These are phyloP conservation scores for Ageneiosus marmoratus DNA, from an alignment of 2,113 vertebrate genomes.

Conservation along the genomic window DNA sequence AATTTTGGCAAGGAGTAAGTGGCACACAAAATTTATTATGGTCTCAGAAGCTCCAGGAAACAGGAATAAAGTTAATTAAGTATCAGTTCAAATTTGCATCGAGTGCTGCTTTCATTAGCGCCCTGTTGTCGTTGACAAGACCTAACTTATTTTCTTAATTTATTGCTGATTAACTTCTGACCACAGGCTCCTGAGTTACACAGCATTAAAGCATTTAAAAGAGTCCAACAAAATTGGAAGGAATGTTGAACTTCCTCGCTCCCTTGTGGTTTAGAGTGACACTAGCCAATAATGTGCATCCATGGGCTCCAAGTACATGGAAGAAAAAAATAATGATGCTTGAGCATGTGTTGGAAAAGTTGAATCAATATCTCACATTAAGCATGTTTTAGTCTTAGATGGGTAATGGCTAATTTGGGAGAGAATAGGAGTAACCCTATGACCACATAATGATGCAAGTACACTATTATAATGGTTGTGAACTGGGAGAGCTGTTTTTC, in stretches of 20 bases:
- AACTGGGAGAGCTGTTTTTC: background rate
- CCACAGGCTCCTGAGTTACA: conserved; percentile 4
- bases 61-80: conserved; percentile 17
- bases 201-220: conserved; percentile 8
- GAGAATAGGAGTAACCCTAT: background rate
- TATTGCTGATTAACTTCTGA: conserved; percentile 25
- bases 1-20: background rate
- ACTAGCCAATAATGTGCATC: background rate
- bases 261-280: background rate
- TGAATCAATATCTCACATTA: background rate
- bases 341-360: background rate
- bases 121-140: conserved; percentile 18
- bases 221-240: background rate
- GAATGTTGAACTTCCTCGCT: background rate
- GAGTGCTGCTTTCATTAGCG: conserved; percentile 18
- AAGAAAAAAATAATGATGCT: background rate
- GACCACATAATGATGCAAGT: background rate
- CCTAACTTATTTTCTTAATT: conserved; percentile 25
- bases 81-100: conserved; percentile 16
- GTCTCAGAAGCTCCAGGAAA: background rate
- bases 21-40: background rate
- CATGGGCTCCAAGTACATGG: background rate
- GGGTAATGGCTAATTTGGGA: background rate
- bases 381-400: background rate
- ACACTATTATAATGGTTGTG: background rate